These are phyloP conservation scores for Nasonia vitripennis DNA, from an alignment of 1,140 invertebrate species.

Conservation along the genomic window DNA sequence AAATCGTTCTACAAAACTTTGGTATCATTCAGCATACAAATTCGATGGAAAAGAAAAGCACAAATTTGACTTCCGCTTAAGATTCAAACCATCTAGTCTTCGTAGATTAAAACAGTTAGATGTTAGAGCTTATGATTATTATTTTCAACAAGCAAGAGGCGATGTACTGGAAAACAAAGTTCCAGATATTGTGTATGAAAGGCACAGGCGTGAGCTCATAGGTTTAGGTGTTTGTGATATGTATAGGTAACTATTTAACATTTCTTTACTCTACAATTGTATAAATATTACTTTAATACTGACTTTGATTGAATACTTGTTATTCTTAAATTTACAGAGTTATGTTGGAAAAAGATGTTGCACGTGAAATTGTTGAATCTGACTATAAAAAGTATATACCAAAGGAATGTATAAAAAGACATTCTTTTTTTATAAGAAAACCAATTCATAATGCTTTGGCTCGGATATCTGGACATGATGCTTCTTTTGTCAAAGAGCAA, in stretches of 20 bases:
- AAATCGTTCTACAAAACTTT: conserved; percentile 78
- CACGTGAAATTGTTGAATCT: conserved; percentile 80
- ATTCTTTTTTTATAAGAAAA: conserved; percentile 84
- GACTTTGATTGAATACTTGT: conserved; percentile 19
- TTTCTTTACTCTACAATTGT: not conserved
- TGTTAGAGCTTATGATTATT: conserved; percentile 86
- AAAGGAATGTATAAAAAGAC: conserved; percentile 83
- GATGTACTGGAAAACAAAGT: conserved; percentile 88
- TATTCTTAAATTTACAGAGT: conserved; percentile 75
- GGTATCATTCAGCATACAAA: conserved; percentile 77
- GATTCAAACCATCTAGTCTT: conserved; percentile 84
- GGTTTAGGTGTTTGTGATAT: conserved; percentile 91
- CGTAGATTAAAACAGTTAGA: conserved; percentile 82
- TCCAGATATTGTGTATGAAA: conserved; percentile 84
- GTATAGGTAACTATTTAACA: conserved; percentile 75
- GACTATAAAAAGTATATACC: conserved; percentile 90
- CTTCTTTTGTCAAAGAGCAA: conserved; percentile 82
- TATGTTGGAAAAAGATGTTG: conserved; percentile 82
- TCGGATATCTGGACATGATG: conserved; percentile 78
- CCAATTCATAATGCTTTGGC: conserved; percentile 83
- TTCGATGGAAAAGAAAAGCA: conserved; percentile 74
- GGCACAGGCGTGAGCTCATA: conserved; percentile 83
- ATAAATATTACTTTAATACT: not conserved
- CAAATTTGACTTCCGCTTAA: conserved; percentile 84
- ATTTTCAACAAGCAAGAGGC: conserved; percentile 87